Evolutionary conservation across 2,888 invertebrate genomes (phyloP).

Genomic region (Macrosoma leucophasiata): DNA sequence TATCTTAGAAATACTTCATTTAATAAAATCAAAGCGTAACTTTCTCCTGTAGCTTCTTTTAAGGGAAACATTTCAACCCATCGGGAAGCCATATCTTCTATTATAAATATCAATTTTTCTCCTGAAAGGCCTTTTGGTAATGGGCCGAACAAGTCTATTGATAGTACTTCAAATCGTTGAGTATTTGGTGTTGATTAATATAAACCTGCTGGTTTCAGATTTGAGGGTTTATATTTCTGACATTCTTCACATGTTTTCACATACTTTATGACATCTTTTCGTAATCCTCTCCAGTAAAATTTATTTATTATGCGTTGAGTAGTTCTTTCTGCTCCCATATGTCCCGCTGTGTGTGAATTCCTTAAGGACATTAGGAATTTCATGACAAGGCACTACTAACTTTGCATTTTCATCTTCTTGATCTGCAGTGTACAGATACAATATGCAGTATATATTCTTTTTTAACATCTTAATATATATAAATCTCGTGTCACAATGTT

Average conservation of each 20-base stretch:
- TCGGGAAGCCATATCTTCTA: slow-evolving; percentile 26
- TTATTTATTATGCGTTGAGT: slow-evolving; percentile 17
- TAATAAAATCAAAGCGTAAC: slow-evolving; percentile 29
- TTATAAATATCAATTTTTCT: slow-evolving; percentile 24
- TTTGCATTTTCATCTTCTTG: slow-evolving; percentile 1
- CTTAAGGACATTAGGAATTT: neutral
- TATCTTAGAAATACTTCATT: slow-evolving; percentile 38
- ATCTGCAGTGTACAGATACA: neutral
- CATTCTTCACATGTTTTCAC: slow-evolving; percentile 31
- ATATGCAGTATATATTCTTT: neutral
- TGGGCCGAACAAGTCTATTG: slow-evolving; percentile 35
- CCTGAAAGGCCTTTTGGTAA: slow-evolving; percentile 15
- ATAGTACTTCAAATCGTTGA: slow-evolving; percentile 32
- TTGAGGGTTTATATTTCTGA: slow-evolving; percentile 34
- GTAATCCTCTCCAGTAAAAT: slow-evolving; percentile 33
- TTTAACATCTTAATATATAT: neutral
- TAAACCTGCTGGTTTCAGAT: slow-evolving; percentile 36
- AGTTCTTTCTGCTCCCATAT: slow-evolving; percentile 26
- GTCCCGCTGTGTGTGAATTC: slow-evolving; percentile 15
- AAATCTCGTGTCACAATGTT: too few species aligned
- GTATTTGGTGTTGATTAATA: slow-evolving; percentile 27
- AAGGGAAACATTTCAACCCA: slow-evolving; percentile 30
- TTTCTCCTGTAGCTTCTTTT: slow-evolving; percentile 23
- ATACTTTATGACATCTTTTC: slow-evolving; percentile 26
- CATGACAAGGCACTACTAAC: neutral